Conservation (phyloP, 2,797 vertebrate species). For the Tragelaphus eurycerus region DNA sequence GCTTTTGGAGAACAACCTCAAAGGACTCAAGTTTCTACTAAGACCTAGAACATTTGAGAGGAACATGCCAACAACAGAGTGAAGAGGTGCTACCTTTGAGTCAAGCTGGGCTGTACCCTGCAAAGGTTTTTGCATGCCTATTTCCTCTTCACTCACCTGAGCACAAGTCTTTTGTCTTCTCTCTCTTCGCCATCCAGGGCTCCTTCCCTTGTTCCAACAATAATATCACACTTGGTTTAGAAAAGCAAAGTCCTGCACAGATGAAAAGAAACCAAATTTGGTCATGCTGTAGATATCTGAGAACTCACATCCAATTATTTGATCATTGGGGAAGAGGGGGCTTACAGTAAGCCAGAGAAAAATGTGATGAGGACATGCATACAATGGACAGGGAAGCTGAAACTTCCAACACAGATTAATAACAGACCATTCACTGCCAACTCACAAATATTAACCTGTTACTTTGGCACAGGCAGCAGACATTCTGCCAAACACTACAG, state of each 20-base stretch:
- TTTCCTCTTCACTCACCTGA: constrained; percentile 65
- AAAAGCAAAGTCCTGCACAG: constrained; percentile 69
- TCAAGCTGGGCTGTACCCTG: not conserved
- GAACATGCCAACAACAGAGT: not conserved
- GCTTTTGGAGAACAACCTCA: not conserved
- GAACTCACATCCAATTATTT: not conserved
- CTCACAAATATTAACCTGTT: not conserved
- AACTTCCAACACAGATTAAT: not conserved
- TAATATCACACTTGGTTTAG: constrained; percentile 73
- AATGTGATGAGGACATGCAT: not conserved
- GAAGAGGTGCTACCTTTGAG: not conserved
- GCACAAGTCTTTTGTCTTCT: constrained; percentile 26
- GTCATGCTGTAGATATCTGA: not conserved
- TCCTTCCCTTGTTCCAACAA: constrained; percentile 77
- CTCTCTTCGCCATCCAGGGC: constrained; percentile 65
- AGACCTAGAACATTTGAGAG: constrained; percentile 5
- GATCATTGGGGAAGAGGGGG: not conserved
- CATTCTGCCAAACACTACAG: not conserved
- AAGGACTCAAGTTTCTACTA: not conserved
- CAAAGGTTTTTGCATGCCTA: not conserved
- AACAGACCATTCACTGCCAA: not conserved
- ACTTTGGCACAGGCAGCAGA: not conserved
- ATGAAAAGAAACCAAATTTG: constrained; percentile 46
- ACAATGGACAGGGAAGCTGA: not conserved
- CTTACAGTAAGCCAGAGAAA: not conserved